Percentiles rank a stretch among this genome's conserved stretches.
Evolutionary conservation across 2,113 vertebrate genomes (phyloP).

Genomic region (Apus apus): DNA sequence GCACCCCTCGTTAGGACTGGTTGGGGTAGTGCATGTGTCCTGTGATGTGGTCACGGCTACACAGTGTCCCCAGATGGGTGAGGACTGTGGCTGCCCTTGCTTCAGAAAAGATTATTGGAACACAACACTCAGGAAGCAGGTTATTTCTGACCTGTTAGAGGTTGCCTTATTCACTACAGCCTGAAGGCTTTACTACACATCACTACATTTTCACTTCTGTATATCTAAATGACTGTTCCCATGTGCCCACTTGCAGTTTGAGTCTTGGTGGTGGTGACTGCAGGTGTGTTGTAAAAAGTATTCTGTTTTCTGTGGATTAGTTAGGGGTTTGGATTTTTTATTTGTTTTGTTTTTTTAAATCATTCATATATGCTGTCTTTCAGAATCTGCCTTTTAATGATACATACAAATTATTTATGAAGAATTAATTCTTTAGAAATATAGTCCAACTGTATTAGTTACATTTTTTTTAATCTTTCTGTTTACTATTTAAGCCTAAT

Average conservation of each 20-base stretch:
- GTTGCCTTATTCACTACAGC: not conserved
- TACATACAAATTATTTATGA: not conserved
- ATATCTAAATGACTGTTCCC: not conserved
- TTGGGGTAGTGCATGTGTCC: accelerated
- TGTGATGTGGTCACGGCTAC: not conserved
- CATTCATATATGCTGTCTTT: not conserved
- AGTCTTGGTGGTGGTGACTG: not conserved
- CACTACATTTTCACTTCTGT: not conserved
- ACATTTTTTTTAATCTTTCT: not conserved
- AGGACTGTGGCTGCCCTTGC: not conserved
- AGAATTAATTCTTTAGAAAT: not conserved
- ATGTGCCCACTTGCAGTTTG: not conserved
- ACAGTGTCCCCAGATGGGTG: not conserved
- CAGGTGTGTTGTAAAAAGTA: not conserved
- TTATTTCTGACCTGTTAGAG: not conserved
- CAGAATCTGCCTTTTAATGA: not conserved
- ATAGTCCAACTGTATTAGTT: not conserved
- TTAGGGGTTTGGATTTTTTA: not conserved
- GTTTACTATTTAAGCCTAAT: not conserved
- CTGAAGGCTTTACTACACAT: not conserved
- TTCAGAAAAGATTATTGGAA: not conserved
- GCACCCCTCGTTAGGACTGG: not conserved
- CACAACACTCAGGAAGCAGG: not conserved
- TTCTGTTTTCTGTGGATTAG: not conserved
- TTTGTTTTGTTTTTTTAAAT: not conserved